A percentile compares a stretch with the other conserved stretches of the same genome.
phyloP scores from a whole-genome alignment of 2,888 invertebrate genomes.

The Rhyacophila evoluta region DNA sequence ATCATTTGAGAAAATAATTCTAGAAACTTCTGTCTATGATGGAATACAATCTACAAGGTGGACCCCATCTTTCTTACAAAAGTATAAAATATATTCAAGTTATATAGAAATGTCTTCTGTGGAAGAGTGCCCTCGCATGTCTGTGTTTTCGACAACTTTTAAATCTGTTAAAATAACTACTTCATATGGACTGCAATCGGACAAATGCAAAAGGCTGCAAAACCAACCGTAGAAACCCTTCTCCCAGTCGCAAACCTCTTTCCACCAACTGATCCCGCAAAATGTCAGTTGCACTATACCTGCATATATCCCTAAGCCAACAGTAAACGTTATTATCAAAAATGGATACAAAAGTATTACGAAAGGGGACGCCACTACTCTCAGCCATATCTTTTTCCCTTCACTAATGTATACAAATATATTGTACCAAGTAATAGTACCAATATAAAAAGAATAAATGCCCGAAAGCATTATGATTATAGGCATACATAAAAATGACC shows the following conservation, averaged over 20 bases:
- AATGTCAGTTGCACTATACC: slow-evolving; percentile 78
- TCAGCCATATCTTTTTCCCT: slow-evolving; percentile 73
- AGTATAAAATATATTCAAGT: slow-evolving; percentile 39
- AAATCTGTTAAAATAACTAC: slow-evolving; percentile 76
- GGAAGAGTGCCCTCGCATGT: slow-evolving; percentile 60
- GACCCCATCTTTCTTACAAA: slow-evolving; percentile 29
- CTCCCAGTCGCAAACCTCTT: slow-evolving; percentile 79
- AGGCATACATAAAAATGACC: slow-evolving; percentile 75
- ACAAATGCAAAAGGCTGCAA: slow-evolving; percentile 74
- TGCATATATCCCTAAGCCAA: slow-evolving; percentile 77
- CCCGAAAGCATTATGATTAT: slow-evolving; percentile 75
- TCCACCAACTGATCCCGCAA: slow-evolving; percentile 76
- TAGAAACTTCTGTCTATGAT: background rate
- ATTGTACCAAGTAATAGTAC: slow-evolving; percentile 83
- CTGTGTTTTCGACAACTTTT: slow-evolving; percentile 57
- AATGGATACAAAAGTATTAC: slow-evolving; percentile 79
- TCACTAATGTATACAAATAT: slow-evolving; percentile 78
- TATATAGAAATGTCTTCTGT: slow-evolving; percentile 64
- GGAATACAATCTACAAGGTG: background rate
- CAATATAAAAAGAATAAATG: slow-evolving; percentile 79
- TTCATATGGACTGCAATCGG: slow-evolving; percentile 82
- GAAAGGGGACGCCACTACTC: slow-evolving; percentile 75
- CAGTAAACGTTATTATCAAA: slow-evolving; percentile 74
- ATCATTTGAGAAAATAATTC: slow-evolving; percentile 6
- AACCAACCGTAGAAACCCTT: slow-evolving; percentile 86